Base-by-base conservation (phyloP, 2,888 invertebrate species). In the Maniola hyperantus region DNA sequence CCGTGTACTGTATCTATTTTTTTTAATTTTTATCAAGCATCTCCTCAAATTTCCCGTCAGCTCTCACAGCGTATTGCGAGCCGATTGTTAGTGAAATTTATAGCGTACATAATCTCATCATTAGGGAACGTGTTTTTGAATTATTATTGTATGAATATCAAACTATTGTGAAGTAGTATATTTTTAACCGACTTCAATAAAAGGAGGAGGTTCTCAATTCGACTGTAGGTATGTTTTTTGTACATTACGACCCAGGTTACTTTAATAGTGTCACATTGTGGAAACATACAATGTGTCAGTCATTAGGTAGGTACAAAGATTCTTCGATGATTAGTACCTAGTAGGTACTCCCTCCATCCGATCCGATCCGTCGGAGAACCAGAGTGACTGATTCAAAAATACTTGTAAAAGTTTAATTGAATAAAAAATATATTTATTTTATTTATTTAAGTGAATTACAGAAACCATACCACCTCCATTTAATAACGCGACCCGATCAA, bases 81-180 rank as follows among this genome's bases (percentile, higher is more conserved):
- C 55, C 20, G 57, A 57, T 85, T 88, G 86, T 87, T 79, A 76
- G 69, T 68, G 70, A 75, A 76, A 83, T 85, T 85, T 84, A 86
- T 87, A 76, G 77, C 80, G 58, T 46, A 53, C 64, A 66, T 62
- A 62, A 57, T 66, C 58, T 51, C 67, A 51, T 72, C 68, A 73
- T 73, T 73, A 71, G 51, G 64, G 66, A 54, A 42, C 58, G 20
- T 59, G 34, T 33, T 54, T 66, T 66, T 66, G 66, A 69, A 64
- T 68, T 58, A 65, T 69, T 66, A 46, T 57, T 20, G 50, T 63
- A 55, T 50, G 65, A 46, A 60, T 34, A 50, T 26, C 18, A 34
- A 34, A n/a, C 18, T 15, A 57, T 66, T 57, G 48, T 64, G 15
- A 4, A 48, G n/a, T 34, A 20, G 44, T 46, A 39, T 57, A n/a